Percentiles rank a stretch among this genome's conserved stretches.
Conservation (phyloP, 2,888 invertebrate genomes). For the Deilephila elpenor region DNA sequence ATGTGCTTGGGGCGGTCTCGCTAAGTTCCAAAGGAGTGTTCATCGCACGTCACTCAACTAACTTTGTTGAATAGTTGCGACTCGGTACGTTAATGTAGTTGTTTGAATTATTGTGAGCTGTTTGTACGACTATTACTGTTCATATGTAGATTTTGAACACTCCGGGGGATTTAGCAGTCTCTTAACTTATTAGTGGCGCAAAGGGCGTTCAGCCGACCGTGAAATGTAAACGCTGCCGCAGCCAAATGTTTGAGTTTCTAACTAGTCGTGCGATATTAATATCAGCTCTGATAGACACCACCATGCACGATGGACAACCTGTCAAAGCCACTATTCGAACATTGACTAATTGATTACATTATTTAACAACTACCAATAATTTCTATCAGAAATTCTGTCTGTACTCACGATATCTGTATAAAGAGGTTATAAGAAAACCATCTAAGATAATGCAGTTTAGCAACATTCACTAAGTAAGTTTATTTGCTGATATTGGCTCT, state of each 20-base stretch:
- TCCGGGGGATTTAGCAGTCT: no score
- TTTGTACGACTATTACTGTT: no score
- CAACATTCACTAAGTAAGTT: background rate
- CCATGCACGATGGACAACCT: no score
- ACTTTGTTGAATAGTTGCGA: background rate
- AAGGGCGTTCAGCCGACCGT: no score
- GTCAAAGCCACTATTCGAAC: no score
- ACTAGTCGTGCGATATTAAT: no score
- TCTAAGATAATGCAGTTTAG: background rate
- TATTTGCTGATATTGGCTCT: background rate
- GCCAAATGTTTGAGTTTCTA: no score
- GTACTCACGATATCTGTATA: background rate
- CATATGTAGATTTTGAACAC: no score
- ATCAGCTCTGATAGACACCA: no score
- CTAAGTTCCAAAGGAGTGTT: background rate
- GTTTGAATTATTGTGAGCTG: background rate
- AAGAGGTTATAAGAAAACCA: background rate
- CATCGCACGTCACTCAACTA: slow-evolving; percentile 3
- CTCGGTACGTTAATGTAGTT: background rate
- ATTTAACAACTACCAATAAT: background rate
- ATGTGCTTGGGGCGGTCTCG: background rate
- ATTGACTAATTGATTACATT: no score
- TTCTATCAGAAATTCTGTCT: background rate
- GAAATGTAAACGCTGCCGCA: no score
- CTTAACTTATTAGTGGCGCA: no score